Evolutionary conservation across 2,113 vertebrate species (phyloP), one percentile per base, ranked within the genome.

Genomic region (Chionomys nivalis): DNA sequence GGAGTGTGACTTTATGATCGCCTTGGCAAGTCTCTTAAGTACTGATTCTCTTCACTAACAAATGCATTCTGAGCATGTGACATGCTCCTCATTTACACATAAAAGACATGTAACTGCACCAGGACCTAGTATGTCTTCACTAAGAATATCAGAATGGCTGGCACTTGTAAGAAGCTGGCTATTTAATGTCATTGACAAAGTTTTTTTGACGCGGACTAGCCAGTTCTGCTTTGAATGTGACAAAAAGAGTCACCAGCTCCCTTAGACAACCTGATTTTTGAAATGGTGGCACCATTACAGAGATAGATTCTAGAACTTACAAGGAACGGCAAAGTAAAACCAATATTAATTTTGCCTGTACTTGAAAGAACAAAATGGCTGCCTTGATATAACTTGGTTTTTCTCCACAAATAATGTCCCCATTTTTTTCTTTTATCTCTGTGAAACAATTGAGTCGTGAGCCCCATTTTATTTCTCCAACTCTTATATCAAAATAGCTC

Each of bases 181-280:
- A 85, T 63, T 63, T 89, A 76, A 81, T 93, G 82, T 7, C 61
- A 42, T n/a, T 81, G 82, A 55, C 91, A 77, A 61, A 39, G 17
- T 24, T 82, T 12, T 94, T 75, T 76, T 79, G 36, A 82, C 39
- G 39, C 86, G 77, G 77, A 55, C 66, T 96, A 44, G 39, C 47
- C 65, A 89, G 42, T 10, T 89, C 73, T 83, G 19, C 96, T 87
- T 90, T 70, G 90, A 90, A 44, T 87, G 21, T 90, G 68, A 82
- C 91, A 78, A 72, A 85, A 79, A 81, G 93, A 96, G 33, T 49
- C 58, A 93, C 61, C 75, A n/a, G 17, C 70, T 83, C 9, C 49
- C 9, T 94, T 77, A 90, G 79, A 65, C 36, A 19, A 93, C 76
- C 36, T 96, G 66, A 65, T 79, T 93, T 94, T 91, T 88, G 94